Evolutionary conservation across 1,140 invertebrate species (phyloP).

Genomic region (Battus philenor): DNA sequence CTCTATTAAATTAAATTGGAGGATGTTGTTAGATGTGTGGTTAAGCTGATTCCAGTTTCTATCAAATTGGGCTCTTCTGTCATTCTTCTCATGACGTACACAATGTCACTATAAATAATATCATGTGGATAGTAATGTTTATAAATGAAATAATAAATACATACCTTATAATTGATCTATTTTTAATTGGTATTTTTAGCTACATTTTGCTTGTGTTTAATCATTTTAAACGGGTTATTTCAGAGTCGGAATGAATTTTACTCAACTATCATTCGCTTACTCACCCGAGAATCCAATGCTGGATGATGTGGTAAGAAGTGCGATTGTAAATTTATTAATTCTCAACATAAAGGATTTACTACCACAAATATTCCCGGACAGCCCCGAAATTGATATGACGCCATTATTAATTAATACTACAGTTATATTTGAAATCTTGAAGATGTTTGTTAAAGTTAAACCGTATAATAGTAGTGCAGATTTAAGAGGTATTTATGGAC

Average conservation of each 20-base stretch:
- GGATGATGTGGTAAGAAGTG: slow-evolving; percentile 44
- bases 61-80: too few relatives aligned
- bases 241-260: slow-evolving; percentile 47
- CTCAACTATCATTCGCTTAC: slow-evolving; percentile 49
- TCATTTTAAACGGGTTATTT: too few relatives aligned
- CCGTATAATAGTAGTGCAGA: slow-evolving; percentile 42
- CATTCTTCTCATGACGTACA: too few relatives aligned
- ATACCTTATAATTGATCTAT: too few relatives aligned
- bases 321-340: slow-evolving; percentile 38
- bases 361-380: slow-evolving; percentile 27
- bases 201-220: too few relatives aligned
- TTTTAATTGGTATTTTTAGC: too few relatives aligned
- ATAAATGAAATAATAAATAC: too few relatives aligned
- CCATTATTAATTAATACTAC: slow-evolving; percentile 32
- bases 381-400: slow-evolving; percentile 30
- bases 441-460: slow-evolving; percentile 33
- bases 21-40: too few relatives aligned
- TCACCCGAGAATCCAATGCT: slow-evolving; percentile 52
- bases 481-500: slow-evolving; percentile 41
- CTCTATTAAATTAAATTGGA: too few relatives aligned
- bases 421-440: slow-evolving; percentile 34
- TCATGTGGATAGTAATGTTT: too few relatives aligned
- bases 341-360: slow-evolving; percentile 36
- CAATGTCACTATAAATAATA: too few relatives aligned
- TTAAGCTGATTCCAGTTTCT: too few relatives aligned